Base-by-base conservation (phyloP, 1,140 invertebrate genomes). In the Thaumetopoea pityocampa region DNA sequence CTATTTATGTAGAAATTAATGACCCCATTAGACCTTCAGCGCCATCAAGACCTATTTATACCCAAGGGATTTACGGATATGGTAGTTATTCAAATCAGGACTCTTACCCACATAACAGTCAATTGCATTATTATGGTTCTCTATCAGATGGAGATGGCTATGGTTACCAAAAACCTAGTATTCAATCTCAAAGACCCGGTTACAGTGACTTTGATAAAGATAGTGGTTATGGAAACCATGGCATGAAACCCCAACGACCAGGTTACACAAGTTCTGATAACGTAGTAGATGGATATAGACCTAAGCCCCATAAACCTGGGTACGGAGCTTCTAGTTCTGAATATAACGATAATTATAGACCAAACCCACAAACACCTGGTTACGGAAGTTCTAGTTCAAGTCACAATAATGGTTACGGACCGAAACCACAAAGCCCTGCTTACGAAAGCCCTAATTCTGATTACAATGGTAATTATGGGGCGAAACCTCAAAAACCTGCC, bases 11-110 rank as follows among this genome's bases (percentile, higher is more conserved):
- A 1, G 70, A 79, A 64, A 80, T 83, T 19, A 56, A 68, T 35
- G 79, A 80, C 32, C 76, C 79, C 14, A 73, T 74, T 2, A 55
- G 74, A 43, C 66, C 72, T 4, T 71, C 74, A 20, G 69, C 40
- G 28, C 67, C 71, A 6, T 49, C 19, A 17, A 67, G 48, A 42
- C 67, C 69, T 17, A 52, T 49, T 22, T 52, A 68, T 40, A 60
- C 56, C 3, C 58, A 60, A 33, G 44, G 52, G 10, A 36, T 50
- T 28, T 65, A 62, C 33, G 60, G 60, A 1, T 66, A 69, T 29
- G 62, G 59, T 17, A 44, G 57, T 44, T 68, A 63, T 40, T 53
- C 53, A n/a, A 66, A 44, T 50, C 67, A 78, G 36, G 51, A 63
- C 48, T 57, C 59, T 1, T 64, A 67, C 26, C 42, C 51, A 12